Conservation (phyloP, 2,797 vertebrate species). For the Sebastes trivittatus region DNA sequence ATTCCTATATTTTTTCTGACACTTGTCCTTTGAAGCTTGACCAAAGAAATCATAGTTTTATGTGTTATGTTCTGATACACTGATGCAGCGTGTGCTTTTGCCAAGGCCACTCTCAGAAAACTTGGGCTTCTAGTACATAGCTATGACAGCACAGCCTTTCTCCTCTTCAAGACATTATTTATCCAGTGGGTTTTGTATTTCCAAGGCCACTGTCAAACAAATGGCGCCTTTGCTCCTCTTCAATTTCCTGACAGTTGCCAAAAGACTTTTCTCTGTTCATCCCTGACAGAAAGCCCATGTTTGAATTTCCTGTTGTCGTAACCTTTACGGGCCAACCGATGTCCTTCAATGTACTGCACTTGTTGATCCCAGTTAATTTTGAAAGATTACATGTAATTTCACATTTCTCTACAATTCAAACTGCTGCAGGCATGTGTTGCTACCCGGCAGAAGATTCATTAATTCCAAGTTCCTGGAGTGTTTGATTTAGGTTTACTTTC, state of each 20-base stretch:
- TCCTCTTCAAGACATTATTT: constrained; percentile 24
- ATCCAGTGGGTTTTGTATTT: constrained; percentile 48
- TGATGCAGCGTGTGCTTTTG: constrained; percentile 24
- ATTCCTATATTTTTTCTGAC: neutral
- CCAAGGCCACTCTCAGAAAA: constrained; percentile 34
- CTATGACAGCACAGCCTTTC: constrained; percentile 24
- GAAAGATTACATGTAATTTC: constrained; percentile 9
- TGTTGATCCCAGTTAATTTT: constrained; percentile 14
- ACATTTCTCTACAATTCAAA: neutral
- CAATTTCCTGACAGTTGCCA: neutral
- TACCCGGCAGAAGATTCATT: constrained; percentile 15
- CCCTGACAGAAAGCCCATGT: neutral
- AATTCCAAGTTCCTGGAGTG: constrained; percentile 4
- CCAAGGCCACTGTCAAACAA: constrained; percentile 55
- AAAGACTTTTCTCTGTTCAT: neutral
- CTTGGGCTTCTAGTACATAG: constrained; percentile 1
- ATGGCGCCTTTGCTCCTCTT: neutral
- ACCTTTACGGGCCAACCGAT: neutral
- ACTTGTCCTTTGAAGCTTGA: constrained; percentile 8
- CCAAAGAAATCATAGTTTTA: constrained; percentile 2
- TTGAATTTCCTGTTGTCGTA: neutral
- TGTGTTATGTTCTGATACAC: constrained; percentile 17
- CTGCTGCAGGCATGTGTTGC: neutral
- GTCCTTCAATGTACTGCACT: neutral
- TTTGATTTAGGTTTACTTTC: constrained; percentile 36